phyloP scores from a whole-genome alignment of 37 sponge, comb jelly and placozoan species.

The Oscarella lobularis region DNA sequence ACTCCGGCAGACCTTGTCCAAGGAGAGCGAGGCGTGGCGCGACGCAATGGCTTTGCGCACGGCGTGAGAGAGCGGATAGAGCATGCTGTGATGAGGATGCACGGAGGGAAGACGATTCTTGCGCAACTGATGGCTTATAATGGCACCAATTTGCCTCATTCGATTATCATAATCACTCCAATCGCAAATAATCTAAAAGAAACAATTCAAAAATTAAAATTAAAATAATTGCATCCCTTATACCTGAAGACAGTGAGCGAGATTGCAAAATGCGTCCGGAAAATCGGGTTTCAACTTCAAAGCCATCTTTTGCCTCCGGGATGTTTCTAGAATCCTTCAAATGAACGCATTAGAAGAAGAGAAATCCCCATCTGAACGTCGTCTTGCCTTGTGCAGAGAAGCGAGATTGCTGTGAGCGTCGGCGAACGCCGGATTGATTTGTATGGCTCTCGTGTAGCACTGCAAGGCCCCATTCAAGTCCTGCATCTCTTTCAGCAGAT shows the following conservation, averaged over 20 bases:
- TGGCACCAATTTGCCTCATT: conserved; percentile 70
- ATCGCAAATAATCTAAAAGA: conserved; percentile 82
- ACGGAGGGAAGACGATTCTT: conserved; percentile 96
- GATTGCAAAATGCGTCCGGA: conserved; percentile 96
- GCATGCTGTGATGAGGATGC: conserved; percentile 99
- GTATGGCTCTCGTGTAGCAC: conserved; percentile 98
- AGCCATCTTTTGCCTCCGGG: conserved; percentile 92
- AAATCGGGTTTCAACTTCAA: conserved; percentile 97
- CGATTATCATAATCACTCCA: conserved; percentile 86
- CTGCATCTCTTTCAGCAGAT: conserved; percentile 97
- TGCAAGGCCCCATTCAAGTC: conserved; percentile 88
- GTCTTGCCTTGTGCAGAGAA: conserved; percentile 95
- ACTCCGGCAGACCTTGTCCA: conserved; percentile 59
- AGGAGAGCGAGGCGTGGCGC: conserved; percentile 75
- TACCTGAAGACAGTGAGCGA: conserved; percentile 95
- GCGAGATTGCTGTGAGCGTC: conserved; percentile 98
- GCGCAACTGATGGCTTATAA: conserved; percentile 81
- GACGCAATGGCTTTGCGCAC: conserved; percentile 79
- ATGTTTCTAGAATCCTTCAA: conserved; percentile 93
- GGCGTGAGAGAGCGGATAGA: conserved; percentile 80
- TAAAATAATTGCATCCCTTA: background rate
- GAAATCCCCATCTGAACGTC: too few relatives aligned
- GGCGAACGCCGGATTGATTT: conserved; percentile 97
- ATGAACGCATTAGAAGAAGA: too few relatives aligned
- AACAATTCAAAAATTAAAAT: background rate